A percentile compares a stretch with the other conserved stretches of the same genome.
Conservation (phyloP, 2,888 invertebrate species). For the Ectropis crepuscularia region DNA sequence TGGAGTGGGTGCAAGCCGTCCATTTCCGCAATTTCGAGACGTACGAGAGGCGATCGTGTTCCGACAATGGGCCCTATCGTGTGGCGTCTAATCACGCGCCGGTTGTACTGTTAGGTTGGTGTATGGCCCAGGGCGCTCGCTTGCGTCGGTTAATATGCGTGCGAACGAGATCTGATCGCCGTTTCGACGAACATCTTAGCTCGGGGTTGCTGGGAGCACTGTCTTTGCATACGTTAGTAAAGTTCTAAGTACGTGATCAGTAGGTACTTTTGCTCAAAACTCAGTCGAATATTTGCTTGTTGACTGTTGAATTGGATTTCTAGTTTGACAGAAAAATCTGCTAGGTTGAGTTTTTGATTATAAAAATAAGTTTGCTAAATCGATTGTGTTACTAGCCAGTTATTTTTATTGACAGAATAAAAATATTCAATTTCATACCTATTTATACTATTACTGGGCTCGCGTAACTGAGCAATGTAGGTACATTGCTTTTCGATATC, state of each 20-base stretch:
- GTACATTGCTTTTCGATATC: too few relatives aligned
- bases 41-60: slow-evolving; percentile 81
- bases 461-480: too few relatives aligned
- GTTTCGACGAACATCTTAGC: slow-evolving; percentile 52
- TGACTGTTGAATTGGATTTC: background rate
- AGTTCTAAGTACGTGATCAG: too few relatives aligned
- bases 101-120: slow-evolving; percentile 78
- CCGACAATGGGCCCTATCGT: slow-evolving; percentile 83
- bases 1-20: slow-evolving; percentile 76
- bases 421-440: too few relatives aligned
- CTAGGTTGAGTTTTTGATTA: too few relatives aligned
- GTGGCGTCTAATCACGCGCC: slow-evolving; percentile 82
- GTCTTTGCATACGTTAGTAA: slow-evolving; percentile 58
- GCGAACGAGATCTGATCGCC: slow-evolving; percentile 79
- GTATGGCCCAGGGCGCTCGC: slow-evolving; percentile 67
- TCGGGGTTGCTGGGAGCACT: slow-evolving; percentile 55
- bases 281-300: background rate
- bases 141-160: slow-evolving; percentile 74
- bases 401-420: too few relatives aligned
- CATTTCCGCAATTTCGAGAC: slow-evolving; percentile 83
- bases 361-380: too few relatives aligned
- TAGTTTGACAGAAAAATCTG: too few relatives aligned
- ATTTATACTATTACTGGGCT: too few relatives aligned
- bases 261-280: too few relatives aligned
- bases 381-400: too few relatives aligned